Evolutionary conservation across 1,140 invertebrate genomes (phyloP), one percentile per base, ranked within the genome.

Genomic region (Zaprionus camerounensis): DNA sequence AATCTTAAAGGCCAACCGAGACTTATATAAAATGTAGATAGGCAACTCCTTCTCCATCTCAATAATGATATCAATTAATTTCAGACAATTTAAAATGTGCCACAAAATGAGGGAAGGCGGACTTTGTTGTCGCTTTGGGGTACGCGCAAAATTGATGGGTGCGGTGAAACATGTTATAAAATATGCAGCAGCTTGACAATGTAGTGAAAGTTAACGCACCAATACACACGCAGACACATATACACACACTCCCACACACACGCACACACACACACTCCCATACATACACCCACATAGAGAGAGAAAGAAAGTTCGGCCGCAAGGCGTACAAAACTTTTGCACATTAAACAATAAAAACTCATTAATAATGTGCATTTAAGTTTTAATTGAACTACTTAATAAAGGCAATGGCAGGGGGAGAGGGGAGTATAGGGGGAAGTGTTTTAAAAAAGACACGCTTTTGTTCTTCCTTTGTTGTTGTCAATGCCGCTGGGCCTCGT

Each of bases 341-440:
- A 72, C 84, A 79, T 84, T 88, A 76, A 80, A 88, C 85, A 88
- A 88, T 88, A 88, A 88, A 90, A 88, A 85, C 85, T 90, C 85
- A 88, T 88, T 85, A 88, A 88, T 88, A 88, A 84, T 84, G 88
- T 88, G 84, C 78, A 84, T 90, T 87, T 84, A 88, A 88, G 81
- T 84, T 88, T 81, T 90, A 90, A 88, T 88, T 88, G 84, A 90
- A 90, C 85, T 88, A 87, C 84, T 87, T 88, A 88, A 90, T 88
- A 63, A 70, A 28, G 2, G 38, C 22, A 24, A 26, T 1, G 31
- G 38, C 1, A 3, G 9, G 7, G 31, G 11, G 6, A 7, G 53
- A 28, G 12, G 24, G 26, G n/a, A 6, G 17, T 20, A 2, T 22
- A 12, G 12, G 7, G 59, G 38, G 9, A 7, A 3, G 13, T 12